Conservation (phyloP, 1,140 invertebrate species). For the Tribolium castaneum region DNA sequence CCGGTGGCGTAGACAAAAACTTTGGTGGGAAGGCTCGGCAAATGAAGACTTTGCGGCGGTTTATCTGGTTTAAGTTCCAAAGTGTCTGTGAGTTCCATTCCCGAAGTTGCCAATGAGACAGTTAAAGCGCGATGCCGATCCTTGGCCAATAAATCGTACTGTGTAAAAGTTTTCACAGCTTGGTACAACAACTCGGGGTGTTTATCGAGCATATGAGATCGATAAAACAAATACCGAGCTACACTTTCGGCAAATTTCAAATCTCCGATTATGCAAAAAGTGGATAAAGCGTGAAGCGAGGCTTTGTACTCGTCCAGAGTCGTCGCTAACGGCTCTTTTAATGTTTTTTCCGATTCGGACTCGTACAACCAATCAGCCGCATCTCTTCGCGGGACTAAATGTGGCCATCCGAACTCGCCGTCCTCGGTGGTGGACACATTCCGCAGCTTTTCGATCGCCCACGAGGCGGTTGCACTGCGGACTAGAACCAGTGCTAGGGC, state of each 20-base stretch:
- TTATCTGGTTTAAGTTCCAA: slow-evolving; percentile 69
- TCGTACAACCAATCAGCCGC: slow-evolving; percentile 71
- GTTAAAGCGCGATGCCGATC: slow-evolving; percentile 71
- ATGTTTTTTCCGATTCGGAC: slow-evolving; percentile 65
- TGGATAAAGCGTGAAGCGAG: slow-evolving; percentile 64
- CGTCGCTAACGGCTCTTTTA: slow-evolving; percentile 63
- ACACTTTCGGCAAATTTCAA: slow-evolving; percentile 72
- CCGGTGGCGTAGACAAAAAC: slow-evolving; percentile 76
- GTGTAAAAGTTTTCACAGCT: slow-evolving; percentile 69
- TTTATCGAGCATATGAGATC: slow-evolving; percentile 70
- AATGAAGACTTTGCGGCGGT: slow-evolving; percentile 66
- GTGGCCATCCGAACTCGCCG: slow-evolving; percentile 74
- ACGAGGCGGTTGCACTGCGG: slow-evolving; percentile 67
- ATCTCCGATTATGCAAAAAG: slow-evolving; percentile 66
- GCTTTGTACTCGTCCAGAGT: slow-evolving; percentile 66
- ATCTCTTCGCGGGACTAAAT: slow-evolving; percentile 65
- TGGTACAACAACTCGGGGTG: slow-evolving; percentile 71
- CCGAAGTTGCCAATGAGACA: slow-evolving; percentile 73
- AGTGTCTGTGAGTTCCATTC: slow-evolving; percentile 75
- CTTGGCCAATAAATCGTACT: slow-evolving; percentile 68
- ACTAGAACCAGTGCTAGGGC: slow-evolving; percentile 69
- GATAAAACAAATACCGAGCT: slow-evolving; percentile 72
- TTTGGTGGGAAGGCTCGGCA: slow-evolving; percentile 73
- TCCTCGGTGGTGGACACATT: slow-evolving; percentile 73
- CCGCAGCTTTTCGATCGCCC: slow-evolving; percentile 68